A percentile compares a stretch with the other conserved stretches of the same genome.
These are phyloP conservation scores for Drosophila leonis DNA, from an alignment of 2,888 invertebrate species.

Conservation along the genomic window DNA sequence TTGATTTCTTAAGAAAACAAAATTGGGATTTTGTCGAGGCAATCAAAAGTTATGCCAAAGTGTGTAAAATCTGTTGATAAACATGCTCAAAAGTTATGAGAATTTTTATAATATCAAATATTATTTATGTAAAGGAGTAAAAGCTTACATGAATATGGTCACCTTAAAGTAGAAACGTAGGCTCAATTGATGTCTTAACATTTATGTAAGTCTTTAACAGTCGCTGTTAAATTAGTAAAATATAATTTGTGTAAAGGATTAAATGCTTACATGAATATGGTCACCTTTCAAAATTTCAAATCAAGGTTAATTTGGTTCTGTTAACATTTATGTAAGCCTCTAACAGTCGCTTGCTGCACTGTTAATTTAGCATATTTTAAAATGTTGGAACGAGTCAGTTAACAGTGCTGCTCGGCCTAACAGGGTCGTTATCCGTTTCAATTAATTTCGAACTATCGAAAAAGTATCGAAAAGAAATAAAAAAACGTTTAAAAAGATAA, in stretches of 20 bases:
- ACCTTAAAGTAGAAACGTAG: background rate
- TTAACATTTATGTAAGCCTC: background rate
- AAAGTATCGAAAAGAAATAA: background rate
- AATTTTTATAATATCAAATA: background rate
- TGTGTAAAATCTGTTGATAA: background rate
- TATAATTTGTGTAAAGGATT: too few species aligned
- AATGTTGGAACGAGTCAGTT: background rate
- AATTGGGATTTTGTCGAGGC: background rate
- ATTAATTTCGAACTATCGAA: background rate
- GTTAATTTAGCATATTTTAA: background rate
- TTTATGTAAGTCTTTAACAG: background rate
- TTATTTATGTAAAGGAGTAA: background rate
- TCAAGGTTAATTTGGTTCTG: too few species aligned
- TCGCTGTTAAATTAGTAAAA: background rate
- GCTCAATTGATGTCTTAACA: background rate
- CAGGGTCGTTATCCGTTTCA: background rate
- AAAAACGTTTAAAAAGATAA: background rate
- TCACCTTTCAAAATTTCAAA: too few species aligned
- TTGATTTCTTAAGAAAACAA: background rate
- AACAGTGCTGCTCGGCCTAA: background rate
- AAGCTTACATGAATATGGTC: constrained; percentile 2
- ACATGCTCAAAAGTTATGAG: background rate
- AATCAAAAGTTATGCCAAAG: background rate
- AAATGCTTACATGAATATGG: too few species aligned
- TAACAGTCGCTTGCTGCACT: background rate